Conservation (phyloP, 2,888 invertebrate species). For the Trypoxylon attenuatum region DNA sequence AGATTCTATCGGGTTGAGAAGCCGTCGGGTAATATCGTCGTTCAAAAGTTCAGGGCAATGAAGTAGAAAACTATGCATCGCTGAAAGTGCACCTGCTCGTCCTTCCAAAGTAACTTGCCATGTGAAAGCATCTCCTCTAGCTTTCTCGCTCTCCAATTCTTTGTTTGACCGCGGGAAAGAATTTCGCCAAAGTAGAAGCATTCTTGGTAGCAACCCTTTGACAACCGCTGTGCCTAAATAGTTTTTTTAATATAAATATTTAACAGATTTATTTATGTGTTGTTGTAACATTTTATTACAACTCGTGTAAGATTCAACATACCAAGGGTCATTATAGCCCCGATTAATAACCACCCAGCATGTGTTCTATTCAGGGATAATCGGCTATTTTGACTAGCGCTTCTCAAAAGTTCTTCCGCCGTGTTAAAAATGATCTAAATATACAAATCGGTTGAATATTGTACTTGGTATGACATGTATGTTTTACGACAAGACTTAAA, state of each 20-base stretch:
- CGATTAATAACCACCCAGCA: conserved; percentile 98
- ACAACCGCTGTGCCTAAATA: conserved; percentile 90
- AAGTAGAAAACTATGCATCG: conserved; percentile 93
- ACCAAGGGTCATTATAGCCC: conserved; percentile 97
- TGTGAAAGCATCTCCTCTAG: conserved; percentile 97
- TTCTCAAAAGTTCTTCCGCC: conserved; percentile 95
- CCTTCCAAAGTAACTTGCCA: conserved; percentile 99
- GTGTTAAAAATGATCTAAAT: conserved; percentile 90
- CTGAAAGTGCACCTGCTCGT: conserved; percentile 95
- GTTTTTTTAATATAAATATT: too few relatives aligned
- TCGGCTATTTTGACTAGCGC: conserved; percentile 97
- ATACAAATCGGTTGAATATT: not conserved
- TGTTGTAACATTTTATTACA: not conserved
- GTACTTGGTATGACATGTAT: not conserved
- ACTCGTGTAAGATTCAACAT: conserved; percentile 34
- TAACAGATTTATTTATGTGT: conserved; percentile 10
- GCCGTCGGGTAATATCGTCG: conserved; percentile 92
- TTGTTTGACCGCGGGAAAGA: conserved; percentile 97
- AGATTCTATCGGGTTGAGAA: conserved; percentile 94
- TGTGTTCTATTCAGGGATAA: conserved; percentile 96
- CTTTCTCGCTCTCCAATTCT: conserved; percentile 97
- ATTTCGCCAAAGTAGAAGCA: conserved; percentile 97
- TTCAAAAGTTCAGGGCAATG: conserved; percentile 94
- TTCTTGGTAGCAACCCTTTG: conserved; percentile 91
- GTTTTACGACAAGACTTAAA: too few relatives aligned